phyloP scores from a whole-genome alignment of 1,140 invertebrate species.

The Neuroterus valhalla region DNA sequence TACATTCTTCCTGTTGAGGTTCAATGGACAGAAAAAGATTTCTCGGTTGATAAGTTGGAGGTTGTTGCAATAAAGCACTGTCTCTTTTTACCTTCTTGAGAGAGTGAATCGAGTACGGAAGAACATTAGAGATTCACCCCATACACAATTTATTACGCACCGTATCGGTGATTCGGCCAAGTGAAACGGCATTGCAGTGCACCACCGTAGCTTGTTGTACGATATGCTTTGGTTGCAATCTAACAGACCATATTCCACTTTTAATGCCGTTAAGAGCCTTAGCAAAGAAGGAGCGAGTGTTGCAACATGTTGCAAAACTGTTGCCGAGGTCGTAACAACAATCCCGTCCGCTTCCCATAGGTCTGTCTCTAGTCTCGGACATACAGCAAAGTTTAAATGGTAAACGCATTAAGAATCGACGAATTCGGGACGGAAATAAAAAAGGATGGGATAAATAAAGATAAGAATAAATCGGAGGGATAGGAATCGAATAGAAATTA shows the following conservation, averaged over 20 bases:
- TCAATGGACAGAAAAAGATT: background rate
- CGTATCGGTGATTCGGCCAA: background rate
- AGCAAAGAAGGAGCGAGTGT: constrained; percentile 62
- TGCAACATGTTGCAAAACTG: constrained; percentile 62
- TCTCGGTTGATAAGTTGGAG: background rate
- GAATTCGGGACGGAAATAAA: too few species aligned
- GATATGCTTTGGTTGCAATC: constrained; percentile 39
- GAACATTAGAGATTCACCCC: constrained; percentile 35
- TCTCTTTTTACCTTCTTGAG: background rate
- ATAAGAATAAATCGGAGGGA: too few species aligned
- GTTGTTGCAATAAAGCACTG: background rate
- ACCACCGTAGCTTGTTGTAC: constrained; percentile 36
- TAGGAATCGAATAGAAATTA: too few species aligned
- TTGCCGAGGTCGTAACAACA: constrained; percentile 52
- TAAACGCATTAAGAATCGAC: constrained; percentile 22
- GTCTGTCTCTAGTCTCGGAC: constrained; percentile 26
- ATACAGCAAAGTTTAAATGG: constrained; percentile 25
- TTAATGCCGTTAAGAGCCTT: constrained; percentile 20
- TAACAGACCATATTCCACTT: constrained; percentile 47
- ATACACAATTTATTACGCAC: constrained; percentile 10
- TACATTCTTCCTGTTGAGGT: background rate
- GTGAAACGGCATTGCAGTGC: constrained; percentile 13
- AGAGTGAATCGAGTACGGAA: constrained; percentile 18
- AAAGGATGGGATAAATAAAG: too few species aligned
- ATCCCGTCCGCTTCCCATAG: constrained; percentile 46